phyloP scores from a whole-genome alignment of 2,888 invertebrate species.

The Agelastica alni region DNA sequence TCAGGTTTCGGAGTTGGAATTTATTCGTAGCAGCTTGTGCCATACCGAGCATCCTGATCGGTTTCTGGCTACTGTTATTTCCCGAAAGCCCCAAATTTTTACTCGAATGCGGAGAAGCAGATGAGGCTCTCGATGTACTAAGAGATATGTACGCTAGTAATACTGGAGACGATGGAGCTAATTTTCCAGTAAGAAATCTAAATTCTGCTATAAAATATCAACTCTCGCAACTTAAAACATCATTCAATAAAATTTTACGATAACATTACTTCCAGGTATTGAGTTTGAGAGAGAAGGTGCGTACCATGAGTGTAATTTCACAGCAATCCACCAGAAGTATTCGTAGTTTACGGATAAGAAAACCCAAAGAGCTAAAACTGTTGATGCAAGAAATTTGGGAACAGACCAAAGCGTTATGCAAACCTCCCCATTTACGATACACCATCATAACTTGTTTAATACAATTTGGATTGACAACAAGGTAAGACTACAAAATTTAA shows the following conservation, averaged over 20 bases:
- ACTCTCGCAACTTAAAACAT: no score
- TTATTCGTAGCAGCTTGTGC: conserved; percentile 78
- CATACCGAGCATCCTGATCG: conserved; percentile 70
- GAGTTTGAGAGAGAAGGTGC: conserved; percentile 70
- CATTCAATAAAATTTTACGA: no score
- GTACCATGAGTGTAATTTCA: conserved; percentile 67
- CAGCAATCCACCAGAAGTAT: conserved; percentile 69
- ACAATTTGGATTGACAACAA: conserved; percentile 81
- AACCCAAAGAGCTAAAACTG: conserved; percentile 72
- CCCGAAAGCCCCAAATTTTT: conserved; percentile 85
- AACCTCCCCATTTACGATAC: conserved; percentile 74
- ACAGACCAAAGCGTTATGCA: conserved; percentile 75
- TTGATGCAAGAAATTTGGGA: conserved; percentile 72
- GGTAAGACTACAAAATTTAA: conserved; percentile 58
- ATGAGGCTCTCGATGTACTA: conserved; percentile 72
- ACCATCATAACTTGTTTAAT: conserved; percentile 78
- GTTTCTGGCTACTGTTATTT: conserved; percentile 72
- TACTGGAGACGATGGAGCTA: conserved; percentile 70
- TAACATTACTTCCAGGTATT: conserved; percentile 65
- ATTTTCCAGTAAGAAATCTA: conserved; percentile 69
- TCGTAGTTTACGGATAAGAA: conserved; percentile 70
- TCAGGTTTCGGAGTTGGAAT: conserved; percentile 80
- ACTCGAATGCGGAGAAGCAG: conserved; percentile 77
- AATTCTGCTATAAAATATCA: no score
- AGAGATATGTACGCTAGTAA: conserved; percentile 72